phyloP scores from a whole-genome alignment of 2,888 invertebrate genomes.

The Synanthedon tipuliformis region DNA sequence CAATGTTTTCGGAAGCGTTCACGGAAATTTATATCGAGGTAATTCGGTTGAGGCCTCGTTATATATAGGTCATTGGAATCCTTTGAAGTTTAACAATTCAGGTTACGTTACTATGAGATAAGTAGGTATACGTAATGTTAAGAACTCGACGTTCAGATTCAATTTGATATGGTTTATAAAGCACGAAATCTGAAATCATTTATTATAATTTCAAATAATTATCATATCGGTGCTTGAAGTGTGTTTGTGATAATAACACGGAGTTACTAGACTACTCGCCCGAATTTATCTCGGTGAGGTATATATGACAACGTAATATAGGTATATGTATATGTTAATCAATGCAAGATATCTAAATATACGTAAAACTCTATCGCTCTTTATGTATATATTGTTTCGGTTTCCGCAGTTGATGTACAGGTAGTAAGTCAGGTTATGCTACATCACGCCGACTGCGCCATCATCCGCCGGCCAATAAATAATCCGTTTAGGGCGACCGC shows the following conservation, averaged over 20 bases:
- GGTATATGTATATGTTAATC: not conserved
- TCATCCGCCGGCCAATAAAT: slow-evolving; percentile 37
- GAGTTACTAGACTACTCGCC: too few species aligned
- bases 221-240: too few species aligned
- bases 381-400: not conserved
- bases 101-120: too few species aligned
- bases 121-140: too few species aligned
- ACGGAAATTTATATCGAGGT: slow-evolving; percentile 14
- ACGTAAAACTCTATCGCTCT: not conserved
- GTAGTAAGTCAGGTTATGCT: slow-evolving; percentile 1
- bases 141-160: too few species aligned
- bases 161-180: too few species aligned
- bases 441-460: slow-evolving; percentile 5
- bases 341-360: not conserved
- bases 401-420: not conserved
- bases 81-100: slow-evolving; percentile 18
- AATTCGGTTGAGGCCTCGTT: slow-evolving; percentile 25
- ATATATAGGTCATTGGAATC: slow-evolving; percentile 26
- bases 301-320: too few species aligned
- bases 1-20: slow-evolving; percentile 7
- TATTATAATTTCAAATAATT: too few species aligned
- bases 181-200: too few species aligned
- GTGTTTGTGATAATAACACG: too few species aligned
- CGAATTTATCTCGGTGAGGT: too few species aligned
- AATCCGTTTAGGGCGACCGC: slow-evolving; percentile 36